Evolutionary conservation across 2,888 invertebrate species (phyloP).

Genomic region (Euzetes globulus): DNA sequence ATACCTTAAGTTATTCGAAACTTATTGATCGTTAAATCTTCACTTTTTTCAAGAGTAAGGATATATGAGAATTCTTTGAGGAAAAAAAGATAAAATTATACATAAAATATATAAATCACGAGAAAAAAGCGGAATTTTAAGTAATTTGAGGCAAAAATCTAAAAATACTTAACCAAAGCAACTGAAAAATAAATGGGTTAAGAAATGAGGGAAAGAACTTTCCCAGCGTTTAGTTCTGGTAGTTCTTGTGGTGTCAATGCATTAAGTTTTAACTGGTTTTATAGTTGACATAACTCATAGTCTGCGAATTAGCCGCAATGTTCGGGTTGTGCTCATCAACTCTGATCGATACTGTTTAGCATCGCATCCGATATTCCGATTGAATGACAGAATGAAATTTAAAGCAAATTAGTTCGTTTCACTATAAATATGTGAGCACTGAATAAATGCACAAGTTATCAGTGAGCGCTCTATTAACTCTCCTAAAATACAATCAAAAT

Average conservation of each 20-base stretch:
- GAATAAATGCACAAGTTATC: background rate
- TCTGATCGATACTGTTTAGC: slow-evolving; percentile 12
- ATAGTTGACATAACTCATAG: slow-evolving; percentile 30
- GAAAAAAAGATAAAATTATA: background rate
- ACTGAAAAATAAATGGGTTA: background rate
- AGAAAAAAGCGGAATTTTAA: background rate
- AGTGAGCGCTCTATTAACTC: background rate
- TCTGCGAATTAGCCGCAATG: slow-evolving; percentile 26
- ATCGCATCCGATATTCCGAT: background rate
- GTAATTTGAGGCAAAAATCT: background rate
- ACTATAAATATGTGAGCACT: background rate
- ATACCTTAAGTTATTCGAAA: background rate
- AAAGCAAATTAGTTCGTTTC: background rate
- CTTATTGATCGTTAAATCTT: too few species aligned
- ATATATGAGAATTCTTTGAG: background rate
- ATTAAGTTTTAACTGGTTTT: slow-evolving; percentile 14
- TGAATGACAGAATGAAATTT: background rate
- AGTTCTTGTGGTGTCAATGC: background rate
- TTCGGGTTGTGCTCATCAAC: background rate
- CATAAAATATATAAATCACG: background rate
- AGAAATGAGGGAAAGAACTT: background rate
- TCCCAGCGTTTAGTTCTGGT: background rate
- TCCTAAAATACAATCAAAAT: background rate
- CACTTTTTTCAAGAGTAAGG: background rate
- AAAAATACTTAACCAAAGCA: background rate